phyloP scores from a whole-genome alignment of 1,140 invertebrate genomes.

The Panonychus citri region DNA sequence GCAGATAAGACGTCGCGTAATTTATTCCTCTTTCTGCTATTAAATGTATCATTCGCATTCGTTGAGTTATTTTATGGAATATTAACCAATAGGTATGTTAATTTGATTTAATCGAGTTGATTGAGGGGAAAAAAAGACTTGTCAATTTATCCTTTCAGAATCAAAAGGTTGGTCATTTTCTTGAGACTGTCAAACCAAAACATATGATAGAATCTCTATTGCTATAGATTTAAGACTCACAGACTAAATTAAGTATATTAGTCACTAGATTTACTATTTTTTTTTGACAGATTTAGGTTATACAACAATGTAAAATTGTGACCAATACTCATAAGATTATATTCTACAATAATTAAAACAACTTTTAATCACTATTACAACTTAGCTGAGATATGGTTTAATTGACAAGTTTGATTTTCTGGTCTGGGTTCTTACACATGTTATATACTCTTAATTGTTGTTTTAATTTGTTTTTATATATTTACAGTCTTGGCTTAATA shows the following conservation, averaged over 20 bases:
- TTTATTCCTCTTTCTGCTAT: conserved; percentile 72
- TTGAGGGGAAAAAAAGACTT: neutral
- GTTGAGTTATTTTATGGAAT: conserved; percentile 85
- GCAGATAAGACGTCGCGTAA: conserved; percentile 78
- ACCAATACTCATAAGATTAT: neutral
- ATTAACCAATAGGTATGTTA: conserved; percentile 59
- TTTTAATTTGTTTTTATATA: conserved; percentile 2
- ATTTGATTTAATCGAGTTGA: neutral
- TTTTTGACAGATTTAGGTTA: too few relatives aligned
- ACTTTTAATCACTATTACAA: neutral
- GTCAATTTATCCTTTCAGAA: neutral
- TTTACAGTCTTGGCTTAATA: conserved; percentile 45
- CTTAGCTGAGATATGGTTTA: neutral
- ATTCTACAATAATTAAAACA: neutral
- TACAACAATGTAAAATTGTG: neutral
- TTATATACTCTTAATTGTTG: neutral
- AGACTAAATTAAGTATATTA: too few relatives aligned
- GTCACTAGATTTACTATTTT: too few relatives aligned
- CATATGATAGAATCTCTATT: too few relatives aligned
- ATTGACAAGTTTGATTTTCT: neutral
- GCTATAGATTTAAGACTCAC: neutral
- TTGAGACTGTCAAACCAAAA: neutral
- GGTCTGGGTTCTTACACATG: neutral
- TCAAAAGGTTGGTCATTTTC: neutral
- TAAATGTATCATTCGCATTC: conserved; percentile 88